Base-by-base conservation (phyloP, 2,888 invertebrate species). In the Stenodema calcarata region DNA sequence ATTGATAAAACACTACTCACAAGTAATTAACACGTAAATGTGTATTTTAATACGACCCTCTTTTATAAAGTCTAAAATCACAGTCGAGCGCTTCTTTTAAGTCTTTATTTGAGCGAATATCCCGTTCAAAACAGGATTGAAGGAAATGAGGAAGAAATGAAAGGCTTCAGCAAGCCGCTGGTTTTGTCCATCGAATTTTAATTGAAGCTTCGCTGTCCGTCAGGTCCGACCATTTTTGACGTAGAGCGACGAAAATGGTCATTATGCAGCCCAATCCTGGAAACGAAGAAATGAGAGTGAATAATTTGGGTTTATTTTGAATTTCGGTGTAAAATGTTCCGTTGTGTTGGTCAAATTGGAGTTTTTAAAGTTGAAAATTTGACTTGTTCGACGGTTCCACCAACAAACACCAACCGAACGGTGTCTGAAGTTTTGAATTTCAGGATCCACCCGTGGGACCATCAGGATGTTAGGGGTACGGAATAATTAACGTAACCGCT, bases 131-230 rank as follows among this genome's bases (percentile, higher is more conserved):
- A 23, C 69, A 69, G 11, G 23, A 12, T 16, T 69, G 30, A n/a
- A 18, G 35, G 78, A 41, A 44, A 78, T 44, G 23, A 23, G 42
- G 28, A 28, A 73, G 73, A 73, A 78, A 78, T 41, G 42, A 35
- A 75, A 12, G 75, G 0, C 12, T 41, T 78, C 78, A 78, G 78
- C 41, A 80, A 28, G 50, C 30, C 28, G 54, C 54, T 14, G 80
- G 80, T 80, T 80, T 80, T 30, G 80, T 80, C 80, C 80, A 80
- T 12, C 80, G 80, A n/a, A 80, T 30, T 16, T 80, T 80, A 11
- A 50, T 18, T 0, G 80, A 44, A 2, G 47, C 16, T 3, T 80
- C 80, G 23, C 30, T 54, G 80, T 30, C 30, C 3, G 80, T 16
- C 1, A 80, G 18, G 47, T 80, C 80, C 12, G 23, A 54, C 50